phyloP scores from a whole-genome alignment of 2,113 vertebrate genomes.

The Chaenogobius annularis region DNA sequence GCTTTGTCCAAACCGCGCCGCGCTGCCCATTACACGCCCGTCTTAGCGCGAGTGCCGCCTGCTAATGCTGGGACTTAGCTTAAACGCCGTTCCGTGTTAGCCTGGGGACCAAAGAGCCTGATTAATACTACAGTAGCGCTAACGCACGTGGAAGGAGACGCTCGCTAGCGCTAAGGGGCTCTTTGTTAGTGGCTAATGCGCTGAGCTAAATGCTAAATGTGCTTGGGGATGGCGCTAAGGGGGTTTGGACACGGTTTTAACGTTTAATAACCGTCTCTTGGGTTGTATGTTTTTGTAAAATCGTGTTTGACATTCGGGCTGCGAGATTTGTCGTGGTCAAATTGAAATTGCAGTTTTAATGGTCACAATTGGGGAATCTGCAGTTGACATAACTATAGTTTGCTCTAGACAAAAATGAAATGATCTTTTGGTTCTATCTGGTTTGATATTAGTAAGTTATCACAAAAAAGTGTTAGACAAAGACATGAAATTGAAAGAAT shows the following conservation, averaged over 20 bases:
- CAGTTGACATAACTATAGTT: too few species aligned
- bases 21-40: conserved; percentile 49
- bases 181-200: conserved; percentile 54
- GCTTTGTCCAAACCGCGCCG: conserved; percentile 16
- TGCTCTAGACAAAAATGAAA: too few species aligned
- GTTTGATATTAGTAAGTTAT: too few species aligned
- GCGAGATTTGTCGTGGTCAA: too few species aligned
- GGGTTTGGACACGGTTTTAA: conserved; percentile 50
- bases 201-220: conserved; percentile 33
- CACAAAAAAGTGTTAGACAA: too few species aligned
- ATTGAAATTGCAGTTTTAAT: too few species aligned
- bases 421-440: too few species aligned
- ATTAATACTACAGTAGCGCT: conserved; percentile 65
- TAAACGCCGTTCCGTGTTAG: conserved; percentile 66
- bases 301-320: too few species aligned
- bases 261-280: conserved; percentile 35
- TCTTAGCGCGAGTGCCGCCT: conserved; percentile 26
- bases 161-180: conserved; percentile 57
- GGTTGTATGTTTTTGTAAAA: too few species aligned
- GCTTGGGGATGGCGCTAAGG: conserved; percentile 32
- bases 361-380: too few species aligned
- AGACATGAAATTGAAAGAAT: too few species aligned
- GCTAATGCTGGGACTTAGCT: conserved; percentile 33
- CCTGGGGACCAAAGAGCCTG: conserved; percentile 48
- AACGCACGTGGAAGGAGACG: conserved; percentile 43